phyloP scores from a whole-genome alignment of 2,797 vertebrate species.

The Lepus townsendii region DNA sequence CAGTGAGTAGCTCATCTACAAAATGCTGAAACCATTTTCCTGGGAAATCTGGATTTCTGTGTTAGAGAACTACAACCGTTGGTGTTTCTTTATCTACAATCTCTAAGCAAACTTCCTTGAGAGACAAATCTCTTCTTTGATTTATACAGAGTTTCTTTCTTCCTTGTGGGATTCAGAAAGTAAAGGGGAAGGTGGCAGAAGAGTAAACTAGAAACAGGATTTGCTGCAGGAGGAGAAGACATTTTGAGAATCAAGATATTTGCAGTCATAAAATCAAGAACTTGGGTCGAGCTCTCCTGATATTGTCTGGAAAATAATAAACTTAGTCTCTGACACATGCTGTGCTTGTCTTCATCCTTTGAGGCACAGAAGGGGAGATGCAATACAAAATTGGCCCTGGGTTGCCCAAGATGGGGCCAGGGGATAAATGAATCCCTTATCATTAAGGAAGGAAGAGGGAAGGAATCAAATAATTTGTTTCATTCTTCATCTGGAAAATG shows the following conservation, averaged over 20 bases:
- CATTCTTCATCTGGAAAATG: constrained; percentile 54
- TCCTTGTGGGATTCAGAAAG: constrained; percentile 7
- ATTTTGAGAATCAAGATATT: neutral
- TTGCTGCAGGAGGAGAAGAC: neutral
- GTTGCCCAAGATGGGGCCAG: neutral
- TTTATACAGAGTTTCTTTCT: neutral
- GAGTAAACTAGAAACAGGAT: neutral
- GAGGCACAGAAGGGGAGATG: constrained; percentile 6
- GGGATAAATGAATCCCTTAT: neutral
- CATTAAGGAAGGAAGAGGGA: neutral
- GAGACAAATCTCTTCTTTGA: constrained; percentile 57
- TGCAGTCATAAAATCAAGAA: neutral
- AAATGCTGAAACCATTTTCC: constrained; percentile 35
- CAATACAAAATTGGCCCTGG: neutral
- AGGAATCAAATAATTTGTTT: neutral
- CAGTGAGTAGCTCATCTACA: neutral
- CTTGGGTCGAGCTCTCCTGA: neutral
- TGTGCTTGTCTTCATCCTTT: neutral
- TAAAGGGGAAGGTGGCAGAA: neutral
- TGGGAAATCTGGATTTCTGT: neutral
- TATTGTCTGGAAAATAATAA: constrained; percentile 23
- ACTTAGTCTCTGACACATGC: neutral
- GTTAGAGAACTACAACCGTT: constrained; percentile 47
- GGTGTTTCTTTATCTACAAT: constrained; percentile 48
- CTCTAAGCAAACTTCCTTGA: constrained; percentile 68